Evolutionary conservation across 37 sponge, comb jelly and placozoan species (phyloP), one percentile per base, ranked within the genome.

Genomic region (Eunapius fragilis): DNA sequence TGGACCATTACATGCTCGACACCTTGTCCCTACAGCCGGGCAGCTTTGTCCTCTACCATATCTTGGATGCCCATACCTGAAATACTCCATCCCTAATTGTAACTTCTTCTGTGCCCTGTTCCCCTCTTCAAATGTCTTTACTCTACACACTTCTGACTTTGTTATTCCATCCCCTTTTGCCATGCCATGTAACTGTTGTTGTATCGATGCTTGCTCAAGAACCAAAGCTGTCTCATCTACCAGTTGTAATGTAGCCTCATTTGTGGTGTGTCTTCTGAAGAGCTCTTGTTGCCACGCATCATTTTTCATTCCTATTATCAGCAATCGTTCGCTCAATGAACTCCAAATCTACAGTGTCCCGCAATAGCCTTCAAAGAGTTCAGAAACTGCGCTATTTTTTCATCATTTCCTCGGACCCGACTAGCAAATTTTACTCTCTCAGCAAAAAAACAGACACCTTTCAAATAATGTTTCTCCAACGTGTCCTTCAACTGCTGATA

Each of bases 1-100:
- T 11, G 74, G 85, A 38, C 85, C 75, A 0, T 81, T 70, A 79
- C 81, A 90, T 45, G 79, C 78, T 6, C 58, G 17, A 58, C 58
- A 58, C 58, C 58, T 58, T 58, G 58, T 58, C 58, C 58, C 58
- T 58, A 58, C 37, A 30, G 89, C 89, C 7, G 89, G 89, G 23
- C 89, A 88, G 19, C 68, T 82, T 22, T 47, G 47, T 45, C 33
- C 26, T 77, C 30, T 82, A 70, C 82, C 82, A 27, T 48, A 69
- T n/a, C 38, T 86, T 26, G 26, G 41, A 58, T 58, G 58, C 58
- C 58, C 58, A 58, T 19, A 58, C 58, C 58, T 58, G 58, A 58
- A 58, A 11, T 19, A 58, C 19, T 58, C 22, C 58, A 10, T 17
- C 58, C 58, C 58, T 58, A 1, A 17, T 58, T 58, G 58, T 58